Evolutionary conservation across 2,113 vertebrate genomes (phyloP).

Genomic region (Cyprinodon brontotheroides): DNA sequence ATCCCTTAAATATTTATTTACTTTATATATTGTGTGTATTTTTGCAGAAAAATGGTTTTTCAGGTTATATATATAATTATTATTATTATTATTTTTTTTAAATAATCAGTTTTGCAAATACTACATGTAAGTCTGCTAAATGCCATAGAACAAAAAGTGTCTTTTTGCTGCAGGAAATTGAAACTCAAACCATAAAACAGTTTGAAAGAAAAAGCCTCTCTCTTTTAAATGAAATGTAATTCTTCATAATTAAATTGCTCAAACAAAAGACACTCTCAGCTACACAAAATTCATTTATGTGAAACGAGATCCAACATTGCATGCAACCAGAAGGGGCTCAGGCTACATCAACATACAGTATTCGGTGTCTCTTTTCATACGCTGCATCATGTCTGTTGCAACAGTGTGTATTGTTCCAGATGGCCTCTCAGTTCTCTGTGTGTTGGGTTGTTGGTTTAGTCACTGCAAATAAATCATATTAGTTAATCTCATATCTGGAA

Average conservation of each 20-base stretch:
- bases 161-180: neutral
- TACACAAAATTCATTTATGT: conserved; percentile 49
- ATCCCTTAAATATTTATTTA: neutral
- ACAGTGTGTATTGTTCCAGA: conserved; percentile 10
- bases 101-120: too few species aligned
- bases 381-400: neutral
- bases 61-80: neutral
- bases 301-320: conserved; percentile 52
- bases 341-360: conserved; percentile 41
- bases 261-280: conserved; percentile 21
- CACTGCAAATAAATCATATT: conserved; percentile 20
- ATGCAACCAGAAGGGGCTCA: conserved; percentile 61
- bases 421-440: conserved; percentile 22
- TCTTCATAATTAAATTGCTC: conserved; percentile 37
- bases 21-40: neutral
- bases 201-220: neutral
- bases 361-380: conserved; percentile 18
- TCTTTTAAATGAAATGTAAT: conserved; percentile 28
- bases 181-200: neutral
- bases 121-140: neutral
- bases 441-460: conserved; percentile 19
- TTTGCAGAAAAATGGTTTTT: neutral
- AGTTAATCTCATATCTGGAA: conserved; percentile 21
- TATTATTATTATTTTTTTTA: too few species aligned
- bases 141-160: neutral